Evolutionary conservation across 2,797 vertebrate species (phyloP), one percentile per base, ranked within the genome.

Genomic region (Notolabrus celidotus): DNA sequence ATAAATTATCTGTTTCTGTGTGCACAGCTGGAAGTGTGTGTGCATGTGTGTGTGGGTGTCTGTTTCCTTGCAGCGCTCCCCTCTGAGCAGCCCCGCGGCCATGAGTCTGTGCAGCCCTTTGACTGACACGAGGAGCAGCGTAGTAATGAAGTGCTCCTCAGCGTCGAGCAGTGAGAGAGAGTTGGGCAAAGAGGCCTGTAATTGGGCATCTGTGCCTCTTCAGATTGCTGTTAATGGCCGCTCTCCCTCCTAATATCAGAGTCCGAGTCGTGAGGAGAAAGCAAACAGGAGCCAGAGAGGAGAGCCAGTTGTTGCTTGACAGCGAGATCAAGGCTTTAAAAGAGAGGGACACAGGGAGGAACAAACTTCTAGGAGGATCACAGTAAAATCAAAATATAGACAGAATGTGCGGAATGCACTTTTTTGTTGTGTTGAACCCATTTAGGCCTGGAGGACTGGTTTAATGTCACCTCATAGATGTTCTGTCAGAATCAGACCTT

Each of bases 61-160:
- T 74, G 70, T 53, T 66, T 61, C 43, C 60, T 59, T 52, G 22
- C 36, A 63, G 67, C 11, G 50, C n/a, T 43, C 11, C 17, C 22
- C 34, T 17, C 47, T 53, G 15, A 66, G 41, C 57, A 29, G 41
- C 20, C 16, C 41, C 47, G 50, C 10, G 27, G 51, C 38, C 11
- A 9, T 20, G 54, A 79, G 29, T 17, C 42, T 41, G 47, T 64
- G 54, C 46, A 38, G 23, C 47, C 39, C 27, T 61, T 14, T 67
- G 77, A 72, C 67, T 71, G 83, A 78, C 67, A 64, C 2, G 25
- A 71, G 47, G 65, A 77, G 66, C 66, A n/a, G 31, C 47, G 66
- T 67, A 59, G 60, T 87, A 86, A 91, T 89, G 61, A 87, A 90
- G 84, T 85, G 74, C 66, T 87, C 77, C 59, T 85, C 46, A 45